Conservation (phyloP, 1,140 invertebrate species). For the Bombyx mori region ASM3026992v2 NC_085113.1:3539001-3539500, state of each 20-base stretch:
- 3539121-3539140: conserved; percentile 53
- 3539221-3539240: too few relatives aligned
- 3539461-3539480: too few relatives aligned
- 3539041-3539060: background rate
- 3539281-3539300: conserved; percentile 15
- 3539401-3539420: background rate
- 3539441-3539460: too few relatives aligned
- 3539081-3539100: background rate
- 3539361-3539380: conserved; percentile 48
- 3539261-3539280: conserved; percentile 8
- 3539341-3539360: conserved; percentile 46
- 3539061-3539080: background rate
- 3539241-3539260: background rate
- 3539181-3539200: conserved; percentile 39
- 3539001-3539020: too few relatives aligned
- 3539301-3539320: conserved; percentile 58
- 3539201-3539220: conserved; percentile 12
- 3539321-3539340: conserved; percentile 63
- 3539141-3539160: conserved; percentile 60
- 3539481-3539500: too few relatives aligned
- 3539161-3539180: conserved; percentile 57
- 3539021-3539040: too few relatives aligned
- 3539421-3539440: too few relatives aligned
- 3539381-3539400: background rate
- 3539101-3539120: conserved; percentile 27